These are phyloP conservation scores for Callimorpha dominula DNA, from an alignment of 2,888 invertebrate species.

Conservation along the genomic window DNA sequence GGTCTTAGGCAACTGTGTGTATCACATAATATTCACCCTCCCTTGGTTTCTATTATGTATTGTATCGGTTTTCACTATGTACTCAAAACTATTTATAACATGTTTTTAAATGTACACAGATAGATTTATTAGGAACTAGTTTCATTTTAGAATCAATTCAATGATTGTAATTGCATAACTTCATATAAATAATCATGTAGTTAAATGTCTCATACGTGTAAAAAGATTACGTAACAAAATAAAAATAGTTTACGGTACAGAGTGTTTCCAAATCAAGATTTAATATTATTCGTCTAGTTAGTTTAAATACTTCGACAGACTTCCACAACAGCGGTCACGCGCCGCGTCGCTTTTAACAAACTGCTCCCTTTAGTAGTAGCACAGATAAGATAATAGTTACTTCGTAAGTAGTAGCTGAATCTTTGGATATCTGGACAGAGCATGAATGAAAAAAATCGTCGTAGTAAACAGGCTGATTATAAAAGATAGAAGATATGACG, in stretches of 20 bases:
- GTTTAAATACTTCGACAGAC: no score
- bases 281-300: not conserved
- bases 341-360: no score
- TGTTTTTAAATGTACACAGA: not conserved
- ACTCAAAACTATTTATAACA: not conserved
- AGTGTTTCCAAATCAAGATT: not conserved
- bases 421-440: no score
- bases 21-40: slow-evolving; percentile 47
- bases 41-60: slow-evolving; percentile 27
- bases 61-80: not conserved
- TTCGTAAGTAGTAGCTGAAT: no score
- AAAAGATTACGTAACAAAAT: not conserved
- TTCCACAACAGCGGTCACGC: no score
- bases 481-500: no score
- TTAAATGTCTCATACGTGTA: not conserved
- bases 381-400: no score
- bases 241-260: not conserved
- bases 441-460: no score
- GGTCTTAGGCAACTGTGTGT: slow-evolving; percentile 55
- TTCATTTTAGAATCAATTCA: not conserved
- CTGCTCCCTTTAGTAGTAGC: no score
- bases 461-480: no score
- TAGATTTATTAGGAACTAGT: not conserved
- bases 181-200: not conserved
- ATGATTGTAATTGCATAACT: not conserved